These are phyloP conservation scores for Recurvirostra avosetta DNA, from an alignment of 2,113 vertebrate genomes.

Conservation along the genomic window DNA sequence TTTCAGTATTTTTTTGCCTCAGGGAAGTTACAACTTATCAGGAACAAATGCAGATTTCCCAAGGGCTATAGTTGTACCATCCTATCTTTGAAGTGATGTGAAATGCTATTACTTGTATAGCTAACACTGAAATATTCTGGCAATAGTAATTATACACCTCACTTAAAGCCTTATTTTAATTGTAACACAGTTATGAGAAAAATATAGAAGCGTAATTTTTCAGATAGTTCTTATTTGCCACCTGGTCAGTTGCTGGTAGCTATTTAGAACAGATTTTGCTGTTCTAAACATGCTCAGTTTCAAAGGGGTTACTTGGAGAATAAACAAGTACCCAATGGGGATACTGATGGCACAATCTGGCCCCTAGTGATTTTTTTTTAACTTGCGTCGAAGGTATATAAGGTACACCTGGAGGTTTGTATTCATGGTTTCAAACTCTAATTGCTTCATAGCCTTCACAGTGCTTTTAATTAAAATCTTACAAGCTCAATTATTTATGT, in stretches of 20 bases:
- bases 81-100: background rate
- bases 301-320: background rate
- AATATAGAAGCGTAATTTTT: background rate
- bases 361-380: background rate
- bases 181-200: background rate
- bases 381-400: background rate
- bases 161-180: background rate
- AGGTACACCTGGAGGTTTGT: background rate
- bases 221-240: background rate
- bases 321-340: background rate
- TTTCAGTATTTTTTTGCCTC: slow-evolving; percentile 15
- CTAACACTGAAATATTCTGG: background rate
- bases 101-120: slow-evolving; percentile 33
- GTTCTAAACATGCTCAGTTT: background rate
- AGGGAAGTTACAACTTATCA: slow-evolving; percentile 39
- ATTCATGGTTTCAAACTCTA: background rate
- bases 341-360: background rate
- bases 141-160: background rate
- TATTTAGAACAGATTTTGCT: background rate
- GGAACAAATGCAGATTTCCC: slow-evolving; percentile 44
- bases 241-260: background rate
- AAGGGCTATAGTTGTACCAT: background rate
- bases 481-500: background rate
- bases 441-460: background rate
- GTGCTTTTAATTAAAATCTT: background rate